Evolutionary conservation across 1,140 invertebrate species (phyloP).

Genomic region (Ostrea denselamellosa): DNA sequence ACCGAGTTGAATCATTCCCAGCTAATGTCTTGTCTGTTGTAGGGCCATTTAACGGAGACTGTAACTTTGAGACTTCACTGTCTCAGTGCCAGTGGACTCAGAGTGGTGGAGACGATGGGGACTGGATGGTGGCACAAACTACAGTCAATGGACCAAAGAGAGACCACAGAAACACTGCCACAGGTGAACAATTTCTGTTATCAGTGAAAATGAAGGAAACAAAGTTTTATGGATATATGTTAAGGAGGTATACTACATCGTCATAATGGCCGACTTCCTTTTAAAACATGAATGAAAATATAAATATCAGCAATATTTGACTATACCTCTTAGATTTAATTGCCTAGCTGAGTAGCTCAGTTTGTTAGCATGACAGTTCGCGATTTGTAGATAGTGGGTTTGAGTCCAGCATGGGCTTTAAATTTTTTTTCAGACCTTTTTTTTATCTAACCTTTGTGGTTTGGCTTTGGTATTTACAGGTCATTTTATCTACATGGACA

Average conservation of each 20-base stretch:
- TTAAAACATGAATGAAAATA: too few relatives aligned
- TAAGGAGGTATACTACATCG: too few relatives aligned
- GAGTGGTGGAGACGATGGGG: slow-evolving; percentile 63
- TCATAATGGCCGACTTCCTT: too few relatives aligned
- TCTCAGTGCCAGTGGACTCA: slow-evolving; percentile 69
- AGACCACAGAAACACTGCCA: slow-evolving; percentile 62
- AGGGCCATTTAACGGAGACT: slow-evolving; percentile 60
- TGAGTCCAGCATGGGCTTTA: too few relatives aligned
- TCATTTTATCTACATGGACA: slow-evolving; percentile 69
- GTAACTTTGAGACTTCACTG: slow-evolving; percentile 65
- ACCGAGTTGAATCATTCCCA: background rate
- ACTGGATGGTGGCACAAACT: slow-evolving; percentile 62
- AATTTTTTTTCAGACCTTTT: too few relatives aligned
- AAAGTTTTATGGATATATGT: too few relatives aligned
- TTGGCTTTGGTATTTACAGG: slow-evolving; percentile 44
- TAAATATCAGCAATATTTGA: too few relatives aligned
- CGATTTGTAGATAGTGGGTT: too few relatives aligned
- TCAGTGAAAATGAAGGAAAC: background rate
- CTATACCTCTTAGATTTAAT: too few relatives aligned
- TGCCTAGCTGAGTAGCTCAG: too few relatives aligned
- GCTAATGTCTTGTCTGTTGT: background rate
- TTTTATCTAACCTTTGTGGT: background rate
- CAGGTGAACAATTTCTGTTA: slow-evolving; percentile 45
- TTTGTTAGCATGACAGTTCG: too few relatives aligned
- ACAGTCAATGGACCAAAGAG: slow-evolving; percentile 63